Percentiles rank a stretch among this genome's conserved stretches.
Evolutionary conservation across 2,113 vertebrate genomes (phyloP).

Genomic region (Laterallus jamaicensis): DNA sequence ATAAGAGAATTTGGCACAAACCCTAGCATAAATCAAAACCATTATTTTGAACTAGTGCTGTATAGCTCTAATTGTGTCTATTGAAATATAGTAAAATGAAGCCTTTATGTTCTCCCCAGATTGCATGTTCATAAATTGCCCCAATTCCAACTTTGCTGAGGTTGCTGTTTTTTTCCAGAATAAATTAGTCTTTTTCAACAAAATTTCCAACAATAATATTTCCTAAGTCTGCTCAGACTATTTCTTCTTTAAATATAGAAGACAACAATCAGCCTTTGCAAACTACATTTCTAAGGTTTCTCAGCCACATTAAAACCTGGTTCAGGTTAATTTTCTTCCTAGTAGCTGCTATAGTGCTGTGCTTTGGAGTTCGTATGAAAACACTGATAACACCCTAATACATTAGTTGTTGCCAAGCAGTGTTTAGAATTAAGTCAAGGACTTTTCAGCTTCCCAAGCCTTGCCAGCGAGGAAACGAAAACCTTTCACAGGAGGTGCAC

Average conservation of each 20-base stretch:
- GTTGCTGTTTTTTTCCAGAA: background rate
- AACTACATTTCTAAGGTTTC: background rate
- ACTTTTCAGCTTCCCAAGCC: too few species aligned
- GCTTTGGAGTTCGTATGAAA: too few species aligned
- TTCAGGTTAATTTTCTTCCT: too few species aligned
- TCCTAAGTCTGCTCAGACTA: background rate
- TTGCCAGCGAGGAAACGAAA: too few species aligned
- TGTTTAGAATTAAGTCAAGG: too few species aligned
- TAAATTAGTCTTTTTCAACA: background rate
- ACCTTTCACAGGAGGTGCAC: too few species aligned
- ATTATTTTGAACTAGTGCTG: background rate
- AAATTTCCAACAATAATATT: background rate
- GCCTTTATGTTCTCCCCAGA: background rate
- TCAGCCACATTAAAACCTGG: background rate
- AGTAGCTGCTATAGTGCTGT: too few species aligned
- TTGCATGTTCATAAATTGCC: background rate
- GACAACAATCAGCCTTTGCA: background rate
- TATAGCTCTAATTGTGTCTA: background rate
- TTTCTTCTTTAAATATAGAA: background rate
- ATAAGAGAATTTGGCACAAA: background rate
- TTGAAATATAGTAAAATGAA: background rate
- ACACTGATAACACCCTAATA: too few species aligned
- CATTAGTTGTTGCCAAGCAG: too few species aligned
- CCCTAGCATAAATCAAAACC: background rate
- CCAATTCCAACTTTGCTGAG: background rate